Evolutionary conservation across 2,888 invertebrate genomes (phyloP), one percentile per base, ranked within the genome.

Genomic region (Cremastinae sp.): DNA sequence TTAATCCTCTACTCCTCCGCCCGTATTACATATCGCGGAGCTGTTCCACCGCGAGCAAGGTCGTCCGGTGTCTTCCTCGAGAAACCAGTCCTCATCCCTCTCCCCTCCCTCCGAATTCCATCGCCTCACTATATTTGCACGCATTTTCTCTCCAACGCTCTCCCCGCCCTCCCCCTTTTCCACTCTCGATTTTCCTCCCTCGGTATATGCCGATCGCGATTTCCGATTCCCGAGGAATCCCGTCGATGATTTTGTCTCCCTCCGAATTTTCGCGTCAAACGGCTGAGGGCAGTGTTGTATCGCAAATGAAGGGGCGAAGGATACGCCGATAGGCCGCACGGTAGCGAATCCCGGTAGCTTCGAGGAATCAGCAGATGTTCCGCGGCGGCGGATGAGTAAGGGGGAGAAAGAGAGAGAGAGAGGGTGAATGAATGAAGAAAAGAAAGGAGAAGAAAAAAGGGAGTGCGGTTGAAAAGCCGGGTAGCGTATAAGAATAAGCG

Each of bases 81-180:
- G 76, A 76, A 76, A 73, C 76, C 76, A 76, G 76, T 76, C 73
- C 54, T 18, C 65, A n/a, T n/a, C n/a, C n/a, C n/a, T n/a, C n/a
- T n/a, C 28, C 65, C 61, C 51, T 65, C 59, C 53, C 61, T 76
- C 54, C 18, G 62, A 62, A 76, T 69, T 76, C 58, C 62, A 53
- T 62, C 61, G 61, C 53, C n/a, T n/a, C n/a, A n/a, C n/a, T n/a
- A n/a, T n/a, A 47, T 68, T 47, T 34, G 43, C 14, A 65, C 73
- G 38, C 65, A 4, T 36, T 20, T 64, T 54, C 43, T 61, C 43
- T 70, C 64, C 69, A 64, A 12, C 58, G 36, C 58, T 20, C 22
- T 10, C 36, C 20, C 22, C 28, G 18, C 28, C n/a, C 66, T 66
- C 41, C 7, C 45, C 34, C 53, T 64, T 34, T 66, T 47, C 7